Evolutionary conservation across 2,113 vertebrate genomes (phyloP), one percentile per base, ranked within the genome.

Genomic region (Elephas maximus): DNA sequence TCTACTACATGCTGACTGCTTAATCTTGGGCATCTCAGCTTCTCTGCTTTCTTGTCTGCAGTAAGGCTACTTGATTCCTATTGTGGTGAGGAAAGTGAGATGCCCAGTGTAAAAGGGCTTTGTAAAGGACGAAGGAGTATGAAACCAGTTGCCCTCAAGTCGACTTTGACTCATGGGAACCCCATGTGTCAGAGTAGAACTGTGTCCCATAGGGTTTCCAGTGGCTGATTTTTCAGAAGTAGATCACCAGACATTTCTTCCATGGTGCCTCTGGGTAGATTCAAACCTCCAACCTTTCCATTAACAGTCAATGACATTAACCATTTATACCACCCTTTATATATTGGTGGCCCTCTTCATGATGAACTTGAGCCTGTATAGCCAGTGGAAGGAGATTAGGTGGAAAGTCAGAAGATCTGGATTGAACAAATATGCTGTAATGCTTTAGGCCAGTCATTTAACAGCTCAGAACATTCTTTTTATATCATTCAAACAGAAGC

Each of bases 401-500:
- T 10, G 21, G 30, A 4, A 86, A 45, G 28, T 53, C 94, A 53
- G 15, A 41, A 48, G 41, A 28, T 48, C 26, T 23, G 88, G 41
- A 63, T 20, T 90, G 82, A n/a, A 30, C 26, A 51, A 74, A 78
- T 28, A 6, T 6, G 6, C 33, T 24, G 20, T 33, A 60, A 88
- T 79, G 57, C 37, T 20, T 48, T 57, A 78, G 62, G 0, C 57
- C 74, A 37, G 8, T 69, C 33, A 79, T 86, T 84, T 78, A 69
- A 69, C 37, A 60, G 84, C 44, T 87, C 21, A 18, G 93, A 67
- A 71, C 7, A 71, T 30, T 65, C 21, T 91, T 60, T 78, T 48
- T 67, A 30, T 71, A 23, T 92, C 62, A 88, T 94, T 93, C 44
- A 90, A 74, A 95, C 15, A 62, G 81, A 74, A 95, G 67, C 51